Percentiles rank a stretch among this genome's conserved stretches.
phyloP scores from a whole-genome alignment of 2,888 invertebrate species.

The Omphaloscelis lunosa region DNA sequence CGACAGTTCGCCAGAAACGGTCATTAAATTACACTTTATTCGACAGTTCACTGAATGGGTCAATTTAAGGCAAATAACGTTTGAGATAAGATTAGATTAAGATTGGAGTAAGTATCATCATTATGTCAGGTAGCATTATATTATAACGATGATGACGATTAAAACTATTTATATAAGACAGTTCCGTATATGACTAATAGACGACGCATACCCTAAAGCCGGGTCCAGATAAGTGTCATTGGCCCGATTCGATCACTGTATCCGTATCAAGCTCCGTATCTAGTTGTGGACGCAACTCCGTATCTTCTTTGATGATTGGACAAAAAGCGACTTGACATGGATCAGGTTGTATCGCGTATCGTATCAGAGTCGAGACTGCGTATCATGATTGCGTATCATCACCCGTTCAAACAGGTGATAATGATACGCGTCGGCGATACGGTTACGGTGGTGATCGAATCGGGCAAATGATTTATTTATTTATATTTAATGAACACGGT shows the following conservation, averaged over 20 bases:
- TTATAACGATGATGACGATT: background rate
- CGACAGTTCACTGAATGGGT: background rate
- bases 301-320: slow-evolving; percentile 60
- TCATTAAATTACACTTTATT: too few species aligned
- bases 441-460: slow-evolving; percentile 49
- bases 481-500: too few species aligned
- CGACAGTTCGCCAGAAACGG: too few species aligned
- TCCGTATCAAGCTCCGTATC: slow-evolving; percentile 23
- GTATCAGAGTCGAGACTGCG: slow-evolving; percentile 28
- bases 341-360: slow-evolving; percentile 59
- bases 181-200: background rate
- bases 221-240: too few species aligned
- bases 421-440: slow-evolving; percentile 58
- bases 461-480: slow-evolving; percentile 51
- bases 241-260: too few species aligned
- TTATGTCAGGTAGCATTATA: background rate
- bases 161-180: background rate
- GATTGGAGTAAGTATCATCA: background rate
- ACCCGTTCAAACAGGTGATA: slow-evolving; percentile 55
- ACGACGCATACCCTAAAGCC: background rate
- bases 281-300: background rate
- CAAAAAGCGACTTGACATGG: slow-evolving; percentile 58
- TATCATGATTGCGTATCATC: slow-evolving; percentile 38
- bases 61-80: background rate
- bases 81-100: background rate